phyloP scores from a whole-genome alignment of 2,888 invertebrate species.

The Phasia obesa region DNA sequence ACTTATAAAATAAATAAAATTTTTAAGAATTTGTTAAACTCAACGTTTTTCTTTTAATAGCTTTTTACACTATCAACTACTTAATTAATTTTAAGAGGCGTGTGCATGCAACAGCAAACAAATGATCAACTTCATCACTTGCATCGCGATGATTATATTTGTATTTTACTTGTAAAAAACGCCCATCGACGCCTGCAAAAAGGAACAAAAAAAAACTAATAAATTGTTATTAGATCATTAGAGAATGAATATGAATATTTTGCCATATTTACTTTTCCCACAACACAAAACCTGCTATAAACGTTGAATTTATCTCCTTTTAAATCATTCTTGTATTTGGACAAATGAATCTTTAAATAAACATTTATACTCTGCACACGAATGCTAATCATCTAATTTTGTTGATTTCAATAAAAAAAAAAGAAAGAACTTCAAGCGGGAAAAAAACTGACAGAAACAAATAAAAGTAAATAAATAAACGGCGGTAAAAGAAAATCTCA shows the following conservation, averaged over 20 bases:
- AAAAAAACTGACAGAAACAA: constrained; percentile 40
- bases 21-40: too few relatives aligned
- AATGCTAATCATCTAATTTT: constrained; percentile 64
- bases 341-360: constrained; percentile 61
- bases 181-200: constrained; percentile 54
- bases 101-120: constrained; percentile 56
- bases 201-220: neutral
- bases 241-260: constrained; percentile 46
- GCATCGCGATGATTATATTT: constrained; percentile 50
- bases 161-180: constrained; percentile 54
- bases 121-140: constrained; percentile 47
- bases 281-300: constrained; percentile 26
- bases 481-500: constrained; percentile 52
- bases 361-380: constrained; percentile 36
- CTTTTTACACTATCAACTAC: neutral
- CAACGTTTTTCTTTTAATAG: too few relatives aligned
- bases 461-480: constrained; percentile 60
- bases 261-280: constrained; percentile 67
- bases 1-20: too few relatives aligned
- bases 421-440: constrained; percentile 22
- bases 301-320: constrained; percentile 17
- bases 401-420: constrained; percentile 27
- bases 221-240: constrained; percentile 60
- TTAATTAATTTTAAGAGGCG: constrained; percentile 55
- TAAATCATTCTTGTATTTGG: constrained; percentile 51